Conservation (phyloP, 2,113 vertebrate species). For the Tetrao urogallus region DNA sequence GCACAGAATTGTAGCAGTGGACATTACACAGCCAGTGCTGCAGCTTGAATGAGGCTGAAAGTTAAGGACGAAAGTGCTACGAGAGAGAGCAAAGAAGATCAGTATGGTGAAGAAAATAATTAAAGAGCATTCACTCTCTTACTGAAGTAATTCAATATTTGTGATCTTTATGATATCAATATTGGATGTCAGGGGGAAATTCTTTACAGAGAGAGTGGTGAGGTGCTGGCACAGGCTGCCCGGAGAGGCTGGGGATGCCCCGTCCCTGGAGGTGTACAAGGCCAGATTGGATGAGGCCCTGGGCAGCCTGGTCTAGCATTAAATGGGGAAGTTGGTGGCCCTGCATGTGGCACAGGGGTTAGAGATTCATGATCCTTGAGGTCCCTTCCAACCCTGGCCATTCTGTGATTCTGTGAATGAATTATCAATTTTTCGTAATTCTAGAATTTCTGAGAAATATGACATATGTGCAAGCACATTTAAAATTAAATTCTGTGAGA, state of each 20-base stretch:
- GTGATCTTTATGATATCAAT: neutral
- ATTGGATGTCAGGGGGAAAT: too few relatives aligned
- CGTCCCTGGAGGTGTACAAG: too few relatives aligned
- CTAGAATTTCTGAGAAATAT: neutral
- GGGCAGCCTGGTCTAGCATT: too few relatives aligned
- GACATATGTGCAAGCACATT: fast-evolving
- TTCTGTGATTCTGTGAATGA: too few relatives aligned
- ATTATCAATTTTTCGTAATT: neutral
- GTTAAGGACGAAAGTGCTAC: slow-evolving; percentile 10
- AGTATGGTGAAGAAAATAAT: neutral
- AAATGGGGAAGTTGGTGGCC: too few relatives aligned
- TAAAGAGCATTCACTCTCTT: neutral
- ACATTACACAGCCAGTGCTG: neutral
- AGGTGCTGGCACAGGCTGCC: too few relatives aligned
- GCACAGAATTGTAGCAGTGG: neutral
- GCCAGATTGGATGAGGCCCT: too few relatives aligned
- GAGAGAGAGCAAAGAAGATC: neutral
- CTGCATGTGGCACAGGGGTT: too few relatives aligned
- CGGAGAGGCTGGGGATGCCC: too few relatives aligned
- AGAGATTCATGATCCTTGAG: too few relatives aligned
- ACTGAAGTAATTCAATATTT: neutral
- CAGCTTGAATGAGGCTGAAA: slow-evolving; percentile 22
- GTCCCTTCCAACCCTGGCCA: too few relatives aligned
- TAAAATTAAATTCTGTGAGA: neutral
- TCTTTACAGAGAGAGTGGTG: too few relatives aligned